Evolutionary conservation across 2,888 invertebrate genomes (phyloP).

Genomic region (Panopea generosa): DNA sequence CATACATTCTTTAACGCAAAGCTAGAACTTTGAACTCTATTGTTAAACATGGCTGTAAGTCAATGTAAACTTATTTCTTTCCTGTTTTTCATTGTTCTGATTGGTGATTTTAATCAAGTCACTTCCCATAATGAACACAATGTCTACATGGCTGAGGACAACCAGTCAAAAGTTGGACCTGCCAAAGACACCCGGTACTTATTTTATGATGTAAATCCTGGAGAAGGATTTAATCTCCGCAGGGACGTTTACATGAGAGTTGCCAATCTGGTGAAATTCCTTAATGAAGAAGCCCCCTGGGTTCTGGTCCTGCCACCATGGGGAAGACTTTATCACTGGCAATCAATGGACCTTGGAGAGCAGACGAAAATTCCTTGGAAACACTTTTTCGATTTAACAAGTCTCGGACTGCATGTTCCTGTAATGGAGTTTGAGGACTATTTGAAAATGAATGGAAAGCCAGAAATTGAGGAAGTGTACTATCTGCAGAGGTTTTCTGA

Average conservation of each 20-base stretch:
- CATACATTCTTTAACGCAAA: too few species aligned
- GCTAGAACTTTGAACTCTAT: too few species aligned
- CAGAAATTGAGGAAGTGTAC: constrained; percentile 91
- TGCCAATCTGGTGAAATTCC: constrained; percentile 92
- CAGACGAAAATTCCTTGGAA: constrained; percentile 92
- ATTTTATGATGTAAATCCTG: constrained; percentile 96
- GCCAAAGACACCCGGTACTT: constrained; percentile 87
- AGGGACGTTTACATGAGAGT: constrained; percentile 98
- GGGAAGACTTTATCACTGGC: constrained; percentile 96
- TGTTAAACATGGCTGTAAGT: too few species aligned
- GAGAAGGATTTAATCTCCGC: constrained; percentile 98
- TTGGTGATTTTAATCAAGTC: neutral
- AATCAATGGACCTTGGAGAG: constrained; percentile 72
- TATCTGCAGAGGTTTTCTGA: constrained; percentile 94
- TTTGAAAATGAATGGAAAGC: constrained; percentile 87
- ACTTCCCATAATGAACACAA: constrained; percentile 45
- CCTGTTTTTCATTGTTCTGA: too few species aligned
- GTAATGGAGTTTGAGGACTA: constrained; percentile 95
- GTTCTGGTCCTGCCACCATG: constrained; percentile 95
- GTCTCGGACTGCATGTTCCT: constrained; percentile 92
- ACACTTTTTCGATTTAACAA: constrained; percentile 93
- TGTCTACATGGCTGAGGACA: constrained; percentile 50
- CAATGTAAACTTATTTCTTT: too few species aligned
- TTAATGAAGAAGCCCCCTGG: constrained; percentile 87
- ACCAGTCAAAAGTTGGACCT: constrained; percentile 38